Evolutionary conservation across 2,797 vertebrate genomes (phyloP), one percentile per base, ranked within the genome.

Genomic region (Urocyon cinereoargenteus): DNA sequence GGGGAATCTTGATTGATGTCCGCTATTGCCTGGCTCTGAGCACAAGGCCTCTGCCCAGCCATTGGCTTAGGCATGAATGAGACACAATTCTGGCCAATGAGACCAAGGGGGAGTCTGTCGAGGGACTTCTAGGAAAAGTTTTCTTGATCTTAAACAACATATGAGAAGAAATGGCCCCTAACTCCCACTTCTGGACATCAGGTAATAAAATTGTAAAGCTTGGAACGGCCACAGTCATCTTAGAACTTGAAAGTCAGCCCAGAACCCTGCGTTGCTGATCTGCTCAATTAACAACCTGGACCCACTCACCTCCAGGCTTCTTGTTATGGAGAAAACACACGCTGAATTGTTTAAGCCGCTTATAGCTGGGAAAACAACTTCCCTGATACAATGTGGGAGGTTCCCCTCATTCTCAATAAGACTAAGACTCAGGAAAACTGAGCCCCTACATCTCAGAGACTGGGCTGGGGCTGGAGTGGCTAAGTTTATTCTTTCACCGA

Each of bases 71-170:
- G 66, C 26, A 45, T 6, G 28, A 36, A 90, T 1, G 31, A 87
- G 81, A 87, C 70, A 28, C 8, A 8, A 77, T 72, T 82, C 53
- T 57, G 22, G 73, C 61, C 59, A 82, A 86, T n/a, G 14, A 92
- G 21, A 55, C 22, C 31, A 26, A 53, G 28, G 55, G 53, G 49
- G 26, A 79, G 28, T 89, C 77, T 85, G 5, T 10, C 4, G 31
- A 21, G 53, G 28, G 51, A 70, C 21, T 94, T 92, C 77, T 75
- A 14, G n/a, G 26, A 61, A 84, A 75, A 8, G 26, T 61, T 72
- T 90, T 82, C 90, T 90, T 90, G 6, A 40, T 79, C n/a, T 57
- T 93, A 87, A 93, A 85, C 14, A n/a, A 55, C 24, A 55, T 7
- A 82, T 13, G 34, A 66, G 40, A 86, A 70, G 16, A 90, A 61